Evolutionary conservation across 2,888 invertebrate genomes (phyloP), one percentile per base, ranked within the genome.

Genomic region (Rhyacophila evoluta): DNA sequence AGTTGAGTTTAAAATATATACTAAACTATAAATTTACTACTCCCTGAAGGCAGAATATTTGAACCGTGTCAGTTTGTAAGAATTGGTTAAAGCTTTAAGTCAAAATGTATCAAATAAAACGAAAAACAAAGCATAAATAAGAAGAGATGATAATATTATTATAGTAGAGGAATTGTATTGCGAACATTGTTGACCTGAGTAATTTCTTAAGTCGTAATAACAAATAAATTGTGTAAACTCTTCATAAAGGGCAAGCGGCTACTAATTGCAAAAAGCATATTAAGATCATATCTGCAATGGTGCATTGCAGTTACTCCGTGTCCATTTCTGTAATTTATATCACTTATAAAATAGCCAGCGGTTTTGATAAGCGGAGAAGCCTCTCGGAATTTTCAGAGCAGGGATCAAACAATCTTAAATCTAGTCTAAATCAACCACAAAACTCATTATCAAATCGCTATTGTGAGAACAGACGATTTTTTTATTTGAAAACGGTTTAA

Each of bases 341-440:
- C 15, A 55, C 55, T 19, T 1, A 10, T 15, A 55, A 55, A 19
- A 55, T 19, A 25, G 55, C 19, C 55, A 19, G 55, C 55, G 25
- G 25, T 55, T 55, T 55, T 55, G 55, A 55, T 55, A 55, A 55
- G 55, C 55, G 55, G 5, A 12, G 55, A 55, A 55, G 6, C 55
- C 25, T 55, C 55, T 15, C 19, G 25, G 55, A 55, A 15, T 19
- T 55, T 19, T 55, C 15, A 19, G 6, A 19, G 19, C 15, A 10
- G 55, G 55, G 55, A 55, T 55, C 55, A 55, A 55, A 55, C 55
- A 55, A 55, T 55, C 25, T 55, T 19, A 55, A 25, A n/a, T n/a
- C n/a, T n/a, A n/a, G n/a, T n/a, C 25, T 55, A 19, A 19, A 55
- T 55, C 25, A 6, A 19, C 12, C 5, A 19, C 55, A 10, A 55